These are phyloP conservation scores for Melanotaenia trifasciata DNA, from an alignment of 2,797 vertebrate genomes.

Conservation along the genomic window DNA sequence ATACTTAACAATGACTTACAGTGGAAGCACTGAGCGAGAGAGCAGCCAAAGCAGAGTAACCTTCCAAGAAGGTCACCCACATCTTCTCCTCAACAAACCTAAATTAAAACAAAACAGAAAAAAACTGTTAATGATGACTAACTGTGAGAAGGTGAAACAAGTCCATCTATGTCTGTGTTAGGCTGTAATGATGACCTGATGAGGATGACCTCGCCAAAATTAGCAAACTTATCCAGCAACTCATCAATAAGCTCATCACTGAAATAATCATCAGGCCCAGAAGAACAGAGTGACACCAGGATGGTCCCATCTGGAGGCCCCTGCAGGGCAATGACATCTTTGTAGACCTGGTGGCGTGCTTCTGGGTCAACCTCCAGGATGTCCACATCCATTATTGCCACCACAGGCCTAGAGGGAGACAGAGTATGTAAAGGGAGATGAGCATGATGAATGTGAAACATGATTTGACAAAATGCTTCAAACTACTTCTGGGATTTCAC, in stretches of 20 bases:
- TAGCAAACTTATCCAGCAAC: constrained; percentile 92
- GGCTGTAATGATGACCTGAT: constrained; percentile 86
- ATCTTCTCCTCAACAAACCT: constrained; percentile 99
- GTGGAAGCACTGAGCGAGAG: constrained; percentile 87
- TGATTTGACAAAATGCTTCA: constrained; percentile 4
- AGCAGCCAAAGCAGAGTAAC: constrained; percentile 93
- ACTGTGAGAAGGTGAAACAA: neutral
- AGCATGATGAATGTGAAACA: neutral
- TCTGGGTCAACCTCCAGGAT: constrained; percentile 96
- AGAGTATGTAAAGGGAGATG: neutral
- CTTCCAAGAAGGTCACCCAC: constrained; percentile 99
- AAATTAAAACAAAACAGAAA: constrained; percentile 32
- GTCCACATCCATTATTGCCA: constrained; percentile 93
- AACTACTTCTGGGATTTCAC: neutral
- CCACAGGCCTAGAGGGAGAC: constrained; percentile 87
- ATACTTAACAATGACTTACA: constrained; percentile 66
- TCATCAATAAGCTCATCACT: constrained; percentile 95
- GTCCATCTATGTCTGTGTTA: neutral
- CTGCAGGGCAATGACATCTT: constrained; percentile 93
- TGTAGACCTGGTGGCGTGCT: constrained; percentile 93
- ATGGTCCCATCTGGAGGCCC: constrained; percentile 97
- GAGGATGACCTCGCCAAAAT: constrained; percentile 95
- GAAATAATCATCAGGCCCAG: constrained; percentile 89
- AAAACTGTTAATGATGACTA: constrained; percentile 14
- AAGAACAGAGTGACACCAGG: constrained; percentile 91